A percentile compares a stretch with the other conserved stretches of the same genome.
Conservation (phyloP, 2,797 vertebrate species). For the Lagodon rhomboides region DNA sequence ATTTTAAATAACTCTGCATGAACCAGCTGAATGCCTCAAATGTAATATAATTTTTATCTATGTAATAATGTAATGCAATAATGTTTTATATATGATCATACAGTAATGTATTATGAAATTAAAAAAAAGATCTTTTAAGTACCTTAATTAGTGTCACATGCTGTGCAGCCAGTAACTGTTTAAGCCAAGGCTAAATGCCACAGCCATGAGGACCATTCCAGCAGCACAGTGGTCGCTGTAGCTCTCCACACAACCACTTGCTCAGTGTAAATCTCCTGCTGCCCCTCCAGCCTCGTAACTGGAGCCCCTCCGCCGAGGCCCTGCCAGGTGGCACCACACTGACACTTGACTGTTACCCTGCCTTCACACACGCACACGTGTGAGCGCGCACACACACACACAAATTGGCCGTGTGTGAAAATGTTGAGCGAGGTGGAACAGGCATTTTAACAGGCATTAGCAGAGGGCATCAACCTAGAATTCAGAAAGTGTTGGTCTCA, state of each 20-base stretch:
- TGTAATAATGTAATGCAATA: not conserved
- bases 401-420: conserved; percentile 48
- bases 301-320: conserved; percentile 55
- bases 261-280: conserved; percentile 75
- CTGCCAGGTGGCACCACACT: conserved; percentile 72
- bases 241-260: conserved; percentile 58
- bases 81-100: not conserved
- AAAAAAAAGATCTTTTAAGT: conserved; percentile 1
- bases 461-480: conserved; percentile 32
- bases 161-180: conserved; percentile 52
- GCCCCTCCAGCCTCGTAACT: conserved; percentile 69
- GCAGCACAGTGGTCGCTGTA: conserved; percentile 39
- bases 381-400: conserved; percentile 23
- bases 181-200: conserved; percentile 65
- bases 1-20: not conserved
- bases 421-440: conserved; percentile 56
- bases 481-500: not conserved
- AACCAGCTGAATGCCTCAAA: not conserved
- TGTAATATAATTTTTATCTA: too few relatives aligned
- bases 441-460: conserved; percentile 63
- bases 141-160: conserved; percentile 38
- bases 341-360: conserved; percentile 57
- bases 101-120: not conserved
- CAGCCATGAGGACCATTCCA: conserved; percentile 31
- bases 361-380: conserved; percentile 25